Conservation (phyloP, 2,888 invertebrate genomes). For the Cyclophora punctaria region DNA sequence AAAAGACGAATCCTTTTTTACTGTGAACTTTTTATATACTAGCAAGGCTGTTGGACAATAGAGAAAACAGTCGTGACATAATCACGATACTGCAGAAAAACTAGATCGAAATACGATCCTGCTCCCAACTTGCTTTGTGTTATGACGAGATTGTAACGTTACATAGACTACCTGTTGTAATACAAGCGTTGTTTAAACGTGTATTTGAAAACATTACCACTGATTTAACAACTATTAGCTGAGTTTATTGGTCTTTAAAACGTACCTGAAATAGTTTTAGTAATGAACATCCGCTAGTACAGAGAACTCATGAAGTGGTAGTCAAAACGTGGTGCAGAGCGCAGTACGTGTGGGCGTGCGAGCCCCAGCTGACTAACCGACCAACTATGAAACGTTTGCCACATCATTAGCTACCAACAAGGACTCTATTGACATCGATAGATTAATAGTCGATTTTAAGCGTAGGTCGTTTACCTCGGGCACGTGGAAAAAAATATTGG, state of each 20-base stretch:
- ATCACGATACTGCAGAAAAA: conserved; percentile 19
- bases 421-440: conserved; percentile 27
- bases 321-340: conserved; percentile 20
- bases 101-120: conserved; percentile 26
- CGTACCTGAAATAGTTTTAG: conserved; percentile 18
- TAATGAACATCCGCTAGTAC: conserved; percentile 23
- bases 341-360: conserved; percentile 36
- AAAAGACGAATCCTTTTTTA: conserved; percentile 20
- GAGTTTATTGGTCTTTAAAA: conserved; percentile 8
- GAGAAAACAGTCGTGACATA: conserved; percentile 16
- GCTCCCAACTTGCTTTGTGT: conserved; percentile 15
- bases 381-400: conserved; percentile 26
- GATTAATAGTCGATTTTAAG: conserved; percentile 37
- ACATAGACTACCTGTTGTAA: conserved; percentile 17
- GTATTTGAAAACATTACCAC: conserved; percentile 12
- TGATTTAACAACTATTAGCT: conserved; percentile 10
- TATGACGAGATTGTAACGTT: conserved; percentile 7
- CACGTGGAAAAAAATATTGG: too few relatives aligned
- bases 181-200: not conserved
- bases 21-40: conserved; percentile 12
- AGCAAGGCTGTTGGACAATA: conserved; percentile 8
- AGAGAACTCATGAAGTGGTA: conserved; percentile 37
- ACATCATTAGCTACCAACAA: conserved; percentile 22
- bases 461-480: conserved; percentile 44
- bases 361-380: conserved; percentile 23